A percentile compares a stretch with the other conserved stretches of the same genome.
phyloP scores from a whole-genome alignment of 2,113 vertebrate genomes.

The Anhinga rufa region DNA sequence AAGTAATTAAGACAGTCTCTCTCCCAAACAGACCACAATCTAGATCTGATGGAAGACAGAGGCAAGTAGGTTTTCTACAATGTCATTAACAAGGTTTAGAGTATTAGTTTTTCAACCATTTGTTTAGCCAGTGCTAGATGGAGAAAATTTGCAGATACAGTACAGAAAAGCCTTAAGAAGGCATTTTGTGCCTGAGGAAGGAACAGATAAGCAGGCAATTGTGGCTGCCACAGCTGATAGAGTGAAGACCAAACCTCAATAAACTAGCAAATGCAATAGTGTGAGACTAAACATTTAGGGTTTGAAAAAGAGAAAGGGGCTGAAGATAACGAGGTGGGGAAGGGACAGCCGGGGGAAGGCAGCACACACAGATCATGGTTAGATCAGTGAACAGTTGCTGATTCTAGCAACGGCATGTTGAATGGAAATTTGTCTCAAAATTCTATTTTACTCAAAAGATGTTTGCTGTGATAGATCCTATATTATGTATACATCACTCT shows the following conservation, averaged over 20 bases:
- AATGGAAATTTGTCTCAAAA: not conserved
- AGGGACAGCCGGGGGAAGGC: not conserved
- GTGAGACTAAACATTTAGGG: not conserved
- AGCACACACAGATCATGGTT: not conserved
- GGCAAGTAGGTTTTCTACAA: not conserved
- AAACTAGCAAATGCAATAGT: not conserved
- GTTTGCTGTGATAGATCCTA: not conserved
- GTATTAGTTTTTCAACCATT: not conserved
- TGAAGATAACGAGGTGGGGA: not conserved
- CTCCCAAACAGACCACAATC: not conserved
- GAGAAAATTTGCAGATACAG: not conserved
- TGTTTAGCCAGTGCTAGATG: not conserved
- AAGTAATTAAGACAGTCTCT: not conserved
- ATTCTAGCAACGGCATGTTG: not conserved
- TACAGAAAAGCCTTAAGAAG: not conserved
- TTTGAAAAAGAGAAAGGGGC: not conserved
- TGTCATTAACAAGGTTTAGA: not conserved
- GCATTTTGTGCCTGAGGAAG: constrained; percentile 1
- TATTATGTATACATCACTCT: not conserved
- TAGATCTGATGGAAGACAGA: not conserved
- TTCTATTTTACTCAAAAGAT: not conserved
- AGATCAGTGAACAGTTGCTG: not conserved
- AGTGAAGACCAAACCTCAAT: not conserved
- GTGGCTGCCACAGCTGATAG: not conserved
- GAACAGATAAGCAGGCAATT: not conserved